A percentile compares a stretch with the other conserved stretches of the same genome.
Conservation (phyloP, 2,797 vertebrate species). For the Lindbergichthys nudifrons region DNA sequence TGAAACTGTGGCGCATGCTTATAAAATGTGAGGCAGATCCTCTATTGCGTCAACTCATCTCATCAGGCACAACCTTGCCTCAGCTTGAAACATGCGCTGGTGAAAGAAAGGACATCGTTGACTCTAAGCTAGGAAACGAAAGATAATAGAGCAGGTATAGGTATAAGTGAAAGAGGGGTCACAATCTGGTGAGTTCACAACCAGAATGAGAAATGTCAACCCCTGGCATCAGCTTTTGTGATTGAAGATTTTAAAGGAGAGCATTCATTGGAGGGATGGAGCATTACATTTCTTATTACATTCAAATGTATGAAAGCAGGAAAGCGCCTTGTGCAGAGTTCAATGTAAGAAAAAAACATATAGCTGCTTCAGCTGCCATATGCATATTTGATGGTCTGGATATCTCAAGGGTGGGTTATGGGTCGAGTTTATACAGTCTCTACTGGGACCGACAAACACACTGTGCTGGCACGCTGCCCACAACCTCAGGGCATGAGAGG, state of each 20-base stretch:
- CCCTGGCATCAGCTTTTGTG: conserved; percentile 11
- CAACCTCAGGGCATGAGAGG: conserved; percentile 35
- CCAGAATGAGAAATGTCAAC: conserved; percentile 6
- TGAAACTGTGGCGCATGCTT: conserved; percentile 17
- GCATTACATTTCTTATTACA: not conserved
- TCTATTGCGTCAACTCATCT: conserved; percentile 42
- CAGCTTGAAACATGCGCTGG: conserved; percentile 36
- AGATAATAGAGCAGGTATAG: conserved; percentile 2
- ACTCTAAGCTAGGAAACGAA: conserved; percentile 27
- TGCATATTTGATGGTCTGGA: conserved; percentile 49
- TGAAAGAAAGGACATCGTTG: conserved; percentile 51
- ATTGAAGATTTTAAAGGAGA: conserved; percentile 7
- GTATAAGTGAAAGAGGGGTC: conserved; percentile 1
- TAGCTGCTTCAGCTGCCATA: conserved; percentile 13
- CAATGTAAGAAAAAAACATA: not conserved
- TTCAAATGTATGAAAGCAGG: conserved; percentile 8
- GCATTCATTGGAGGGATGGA: conserved; percentile 12
- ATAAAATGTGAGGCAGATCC: conserved; percentile 28
- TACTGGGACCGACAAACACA: conserved; percentile 21
- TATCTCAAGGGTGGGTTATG: conserved; percentile 43
- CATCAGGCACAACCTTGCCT: conserved; percentile 53
- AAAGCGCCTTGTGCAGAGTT: not conserved
- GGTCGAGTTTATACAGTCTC: conserved; percentile 53
- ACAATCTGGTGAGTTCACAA: conserved; percentile 34
- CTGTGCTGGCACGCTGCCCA: conserved; percentile 46